Conservation (phyloP, 2,113 vertebrate species). For the Helogale parvula region DNA sequence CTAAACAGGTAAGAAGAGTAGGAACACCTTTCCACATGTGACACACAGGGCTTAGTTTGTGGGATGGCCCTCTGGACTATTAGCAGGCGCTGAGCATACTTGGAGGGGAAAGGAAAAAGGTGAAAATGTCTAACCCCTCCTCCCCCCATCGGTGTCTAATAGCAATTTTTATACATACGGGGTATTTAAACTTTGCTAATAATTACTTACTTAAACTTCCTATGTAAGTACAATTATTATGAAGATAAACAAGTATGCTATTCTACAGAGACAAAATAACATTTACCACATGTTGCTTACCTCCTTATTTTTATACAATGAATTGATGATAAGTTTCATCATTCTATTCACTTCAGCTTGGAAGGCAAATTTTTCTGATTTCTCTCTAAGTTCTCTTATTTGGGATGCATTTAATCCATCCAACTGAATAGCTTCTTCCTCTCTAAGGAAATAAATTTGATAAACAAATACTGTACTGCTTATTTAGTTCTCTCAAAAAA, state of each 20-base stretch:
- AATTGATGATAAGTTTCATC: constrained; percentile 99
- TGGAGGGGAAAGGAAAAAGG: not conserved
- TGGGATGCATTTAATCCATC: constrained; percentile 98
- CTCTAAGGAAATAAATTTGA: constrained; percentile 85
- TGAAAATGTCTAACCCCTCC: not conserved
- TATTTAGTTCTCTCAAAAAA: constrained; percentile 40
- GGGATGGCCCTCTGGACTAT: not conserved
- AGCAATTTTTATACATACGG: not conserved
- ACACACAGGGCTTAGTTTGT: not conserved
- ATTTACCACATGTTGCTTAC: constrained; percentile 82
- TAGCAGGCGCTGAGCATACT: not conserved
- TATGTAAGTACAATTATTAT: not conserved
- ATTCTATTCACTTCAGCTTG: constrained; percentile 99
- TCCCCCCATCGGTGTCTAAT: not conserved
- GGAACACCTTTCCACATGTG: not conserved
- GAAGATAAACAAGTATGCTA: not conserved
- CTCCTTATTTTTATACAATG: constrained; percentile 99
- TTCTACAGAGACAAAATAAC: not conserved
- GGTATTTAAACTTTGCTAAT: not conserved
- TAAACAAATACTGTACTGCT: constrained; percentile 33
- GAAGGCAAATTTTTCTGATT: constrained; percentile 97
- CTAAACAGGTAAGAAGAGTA: not conserved
- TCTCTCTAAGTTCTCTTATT: constrained; percentile 97
- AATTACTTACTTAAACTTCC: not conserved
- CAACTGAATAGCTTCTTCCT: constrained; percentile 97